Conservation (phyloP, 2,113 vertebrate genomes). For the Chrysochloris asiatica region DNA sequence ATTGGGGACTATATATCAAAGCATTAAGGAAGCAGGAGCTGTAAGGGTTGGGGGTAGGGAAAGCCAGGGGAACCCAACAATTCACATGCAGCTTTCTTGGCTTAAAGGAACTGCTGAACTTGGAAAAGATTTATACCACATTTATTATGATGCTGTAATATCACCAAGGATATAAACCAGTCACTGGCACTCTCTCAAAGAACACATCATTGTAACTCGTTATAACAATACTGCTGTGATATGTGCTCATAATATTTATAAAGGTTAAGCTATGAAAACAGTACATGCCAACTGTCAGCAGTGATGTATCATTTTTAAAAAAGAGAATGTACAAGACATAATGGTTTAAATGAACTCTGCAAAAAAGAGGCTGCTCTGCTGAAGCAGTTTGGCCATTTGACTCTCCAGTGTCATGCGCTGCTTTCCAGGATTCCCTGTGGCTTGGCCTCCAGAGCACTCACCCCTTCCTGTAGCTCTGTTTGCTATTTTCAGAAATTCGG, state of each 20-base stretch:
- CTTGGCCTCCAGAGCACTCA: constrained; percentile 15
- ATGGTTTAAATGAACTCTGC: constrained; percentile 80
- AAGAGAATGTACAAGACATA: constrained; percentile 72
- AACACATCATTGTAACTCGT: constrained; percentile 85
- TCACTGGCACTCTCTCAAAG: constrained; percentile 84
- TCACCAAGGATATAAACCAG: constrained; percentile 84
- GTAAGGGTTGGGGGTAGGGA: constrained; percentile 18
- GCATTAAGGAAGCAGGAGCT: constrained; percentile 49
- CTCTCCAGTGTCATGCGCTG: not conserved
- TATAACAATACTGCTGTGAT: constrained; percentile 84
- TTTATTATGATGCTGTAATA: constrained; percentile 83
- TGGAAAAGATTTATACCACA: constrained; percentile 81
- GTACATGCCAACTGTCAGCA: constrained; percentile 77
- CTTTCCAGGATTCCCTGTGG: constrained; percentile 74
- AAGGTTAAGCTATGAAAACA: constrained; percentile 84
- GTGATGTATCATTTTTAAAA: constrained; percentile 82
- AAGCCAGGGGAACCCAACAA: not conserved
- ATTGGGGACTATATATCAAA: constrained; percentile 74
- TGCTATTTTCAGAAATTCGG: constrained; percentile 67
- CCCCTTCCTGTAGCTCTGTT: constrained; percentile 56
- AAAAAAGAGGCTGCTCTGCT: constrained; percentile 70
- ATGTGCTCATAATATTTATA: constrained; percentile 86
- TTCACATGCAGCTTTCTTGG: constrained; percentile 68
- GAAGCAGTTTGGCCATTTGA: constrained; percentile 62
- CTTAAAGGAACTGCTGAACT: constrained; percentile 80